These are phyloP conservation scores for Kuschelorhynchus macadamiae DNA, from an alignment of 2,888 invertebrate species.

Conservation along the genomic window DNA sequence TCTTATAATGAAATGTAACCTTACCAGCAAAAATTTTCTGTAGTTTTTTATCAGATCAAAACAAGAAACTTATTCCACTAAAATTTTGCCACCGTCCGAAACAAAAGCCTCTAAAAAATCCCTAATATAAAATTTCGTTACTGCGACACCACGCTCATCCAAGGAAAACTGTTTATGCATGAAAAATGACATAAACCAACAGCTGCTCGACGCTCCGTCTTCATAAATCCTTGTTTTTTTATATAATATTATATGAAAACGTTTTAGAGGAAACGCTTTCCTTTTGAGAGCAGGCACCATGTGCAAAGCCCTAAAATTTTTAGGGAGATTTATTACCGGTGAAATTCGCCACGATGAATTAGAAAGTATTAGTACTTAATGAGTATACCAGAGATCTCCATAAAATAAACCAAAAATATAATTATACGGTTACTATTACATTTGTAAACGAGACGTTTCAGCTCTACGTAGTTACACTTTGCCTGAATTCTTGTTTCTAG, in stretches of 20 bases:
- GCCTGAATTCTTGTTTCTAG: too few species aligned
- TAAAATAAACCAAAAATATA: neutral
- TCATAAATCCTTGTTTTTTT: slow-evolving; percentile 46
- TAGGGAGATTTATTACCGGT: slow-evolving; percentile 35
- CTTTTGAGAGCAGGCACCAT: slow-evolving; percentile 39
- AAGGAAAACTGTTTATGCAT: slow-evolving; percentile 43
- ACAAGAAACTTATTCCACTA: too few species aligned
- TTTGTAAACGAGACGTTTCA: too few species aligned
- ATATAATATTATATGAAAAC: slow-evolving; percentile 38
- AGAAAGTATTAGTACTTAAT: neutral
- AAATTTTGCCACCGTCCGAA: neutral
- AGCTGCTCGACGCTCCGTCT: slow-evolving; percentile 42
- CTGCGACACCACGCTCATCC: slow-evolving; percentile 15
- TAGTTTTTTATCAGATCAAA: too few species aligned
- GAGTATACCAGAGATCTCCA: neutral
- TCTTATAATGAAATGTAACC: too few species aligned
- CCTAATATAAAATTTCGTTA: slow-evolving; percentile 25
- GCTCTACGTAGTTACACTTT: too few species aligned
- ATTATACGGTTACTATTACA: too few species aligned
- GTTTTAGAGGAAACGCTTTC: slow-evolving; percentile 31
- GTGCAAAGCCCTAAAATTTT: slow-evolving; percentile 29
- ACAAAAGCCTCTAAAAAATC: slow-evolving; percentile 7
- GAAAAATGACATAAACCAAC: slow-evolving; percentile 40
- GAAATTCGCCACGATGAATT: slow-evolving; percentile 25
- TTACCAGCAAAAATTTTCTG: too few species aligned